These are phyloP conservation scores for Trichogramma evanescens DNA, from an alignment of 2,888 invertebrate genomes.

Conservation along the genomic window DNA sequence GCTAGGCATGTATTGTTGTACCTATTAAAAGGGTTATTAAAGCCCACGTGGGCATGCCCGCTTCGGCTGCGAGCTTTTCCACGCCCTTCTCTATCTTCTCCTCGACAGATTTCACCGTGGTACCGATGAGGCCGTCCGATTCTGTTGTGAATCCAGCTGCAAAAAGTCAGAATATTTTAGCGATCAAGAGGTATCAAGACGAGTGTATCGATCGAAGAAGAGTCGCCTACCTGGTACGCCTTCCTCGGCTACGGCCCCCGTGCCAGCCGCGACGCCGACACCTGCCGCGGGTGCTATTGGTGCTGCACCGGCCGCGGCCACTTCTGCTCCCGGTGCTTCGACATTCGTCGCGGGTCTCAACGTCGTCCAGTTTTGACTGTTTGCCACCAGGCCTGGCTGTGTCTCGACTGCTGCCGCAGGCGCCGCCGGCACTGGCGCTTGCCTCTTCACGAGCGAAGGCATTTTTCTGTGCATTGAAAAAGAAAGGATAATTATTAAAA, in stretches of 20 bases:
- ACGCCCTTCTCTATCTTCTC: constrained; percentile 51
- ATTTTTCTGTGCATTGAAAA: constrained; percentile 31
- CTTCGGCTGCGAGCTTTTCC: constrained; percentile 60
- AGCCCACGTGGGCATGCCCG: constrained; percentile 78
- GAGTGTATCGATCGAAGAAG: too few species aligned
- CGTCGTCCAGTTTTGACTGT: constrained; percentile 21
- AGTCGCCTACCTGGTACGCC: too few species aligned
- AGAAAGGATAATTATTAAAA: background rate
- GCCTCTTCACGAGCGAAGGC: constrained; percentile 34
- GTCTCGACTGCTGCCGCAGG: constrained; percentile 15
- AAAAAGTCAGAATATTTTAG: too few species aligned
- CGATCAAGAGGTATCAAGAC: too few species aligned
- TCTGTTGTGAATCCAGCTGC: constrained; percentile 5
- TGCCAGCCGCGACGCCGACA: constrained; percentile 26
- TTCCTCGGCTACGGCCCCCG: too few species aligned
- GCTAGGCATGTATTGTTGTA: background rate
- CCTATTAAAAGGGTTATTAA: constrained; percentile 78
- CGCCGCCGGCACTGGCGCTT: constrained; percentile 20
- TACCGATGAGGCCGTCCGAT: constrained; percentile 27
- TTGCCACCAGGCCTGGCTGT: constrained; percentile 20
- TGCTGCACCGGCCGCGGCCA: constrained; percentile 20
- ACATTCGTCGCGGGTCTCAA: constrained; percentile 21
- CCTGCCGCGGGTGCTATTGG: constrained; percentile 24
- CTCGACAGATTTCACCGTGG: constrained; percentile 36
- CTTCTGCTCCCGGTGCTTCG: constrained; percentile 16